phyloP scores from a whole-genome alignment of 1,140 invertebrate genomes.

The Periplaneta americana region DNA sequence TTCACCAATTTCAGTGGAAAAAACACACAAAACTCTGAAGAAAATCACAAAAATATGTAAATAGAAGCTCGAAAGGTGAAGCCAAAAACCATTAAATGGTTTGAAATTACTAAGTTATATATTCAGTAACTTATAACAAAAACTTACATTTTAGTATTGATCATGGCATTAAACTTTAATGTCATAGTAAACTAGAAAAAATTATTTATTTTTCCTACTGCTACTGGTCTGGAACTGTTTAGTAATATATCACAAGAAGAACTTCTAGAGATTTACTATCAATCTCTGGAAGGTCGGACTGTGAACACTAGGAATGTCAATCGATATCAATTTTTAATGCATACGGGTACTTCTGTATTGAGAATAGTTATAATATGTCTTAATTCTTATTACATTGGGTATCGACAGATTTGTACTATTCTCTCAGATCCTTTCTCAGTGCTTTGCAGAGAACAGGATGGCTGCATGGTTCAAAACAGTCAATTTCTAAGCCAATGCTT shows the following conservation, averaged over 20 bases:
- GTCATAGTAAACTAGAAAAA: neutral
- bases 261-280: neutral
- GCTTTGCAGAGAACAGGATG: neutral
- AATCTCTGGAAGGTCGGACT: neutral
- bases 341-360: neutral
- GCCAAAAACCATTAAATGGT: no score
- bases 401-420: neutral
- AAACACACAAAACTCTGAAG: neutral
- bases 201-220: no score
- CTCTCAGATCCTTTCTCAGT: neutral
- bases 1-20: neutral
- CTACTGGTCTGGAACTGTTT: neutral
- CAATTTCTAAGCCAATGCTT: neutral
- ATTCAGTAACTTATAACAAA: no score
- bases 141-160: neutral
- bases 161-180: neutral
- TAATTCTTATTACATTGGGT: neutral
- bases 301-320: neutral
- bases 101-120: no score
- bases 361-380: neutral
- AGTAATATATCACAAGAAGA: neutral
- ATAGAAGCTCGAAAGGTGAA: neutral
- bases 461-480: neutral
- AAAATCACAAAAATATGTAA: neutral
- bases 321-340: neutral